Percentiles rank a stretch among this genome's conserved stretches.
phyloP scores from a whole-genome alignment of 2,113 vertebrate genomes.

The Origma solitaria region DNA sequence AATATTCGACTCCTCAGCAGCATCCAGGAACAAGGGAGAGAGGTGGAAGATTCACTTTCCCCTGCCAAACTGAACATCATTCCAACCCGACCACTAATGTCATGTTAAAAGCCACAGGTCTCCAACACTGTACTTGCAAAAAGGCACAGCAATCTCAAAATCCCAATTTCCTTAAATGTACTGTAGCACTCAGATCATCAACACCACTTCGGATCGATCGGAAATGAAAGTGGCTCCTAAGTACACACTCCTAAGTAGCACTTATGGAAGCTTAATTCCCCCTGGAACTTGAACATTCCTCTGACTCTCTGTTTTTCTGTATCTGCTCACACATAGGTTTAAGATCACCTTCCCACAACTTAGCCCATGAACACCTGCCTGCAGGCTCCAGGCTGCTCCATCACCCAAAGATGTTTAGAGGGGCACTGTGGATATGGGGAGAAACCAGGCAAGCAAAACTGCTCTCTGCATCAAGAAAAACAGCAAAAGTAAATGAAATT shows the following conservation, averaged over 20 bases:
- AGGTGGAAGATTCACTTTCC: not conserved
- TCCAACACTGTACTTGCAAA: not conserved
- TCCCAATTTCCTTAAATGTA: not conserved
- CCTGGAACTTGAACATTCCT: not conserved
- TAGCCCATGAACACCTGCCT: not conserved
- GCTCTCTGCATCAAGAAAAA: not conserved
- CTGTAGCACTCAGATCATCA: not conserved
- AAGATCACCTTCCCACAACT: not conserved
- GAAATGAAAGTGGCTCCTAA: not conserved
- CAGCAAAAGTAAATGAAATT: not conserved
- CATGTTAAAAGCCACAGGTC: not conserved
- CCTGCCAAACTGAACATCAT: not conserved
- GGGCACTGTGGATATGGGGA: not conserved
- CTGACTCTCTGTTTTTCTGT: not conserved
- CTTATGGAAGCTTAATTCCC: not conserved
- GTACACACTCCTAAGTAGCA: not conserved
- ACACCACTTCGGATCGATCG: fast-evolving
- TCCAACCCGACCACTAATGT: not conserved
- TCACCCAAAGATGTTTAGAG: not conserved
- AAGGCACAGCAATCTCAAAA: not conserved
- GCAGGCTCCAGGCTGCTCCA: not conserved
- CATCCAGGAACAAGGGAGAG: not conserved
- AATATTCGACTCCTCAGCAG: not conserved
- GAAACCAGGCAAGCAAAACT: not conserved
- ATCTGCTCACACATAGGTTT: not conserved